Evolutionary conservation across 1,140 invertebrate genomes (phyloP).

Genomic region (Bombus sylvicola): DNA sequence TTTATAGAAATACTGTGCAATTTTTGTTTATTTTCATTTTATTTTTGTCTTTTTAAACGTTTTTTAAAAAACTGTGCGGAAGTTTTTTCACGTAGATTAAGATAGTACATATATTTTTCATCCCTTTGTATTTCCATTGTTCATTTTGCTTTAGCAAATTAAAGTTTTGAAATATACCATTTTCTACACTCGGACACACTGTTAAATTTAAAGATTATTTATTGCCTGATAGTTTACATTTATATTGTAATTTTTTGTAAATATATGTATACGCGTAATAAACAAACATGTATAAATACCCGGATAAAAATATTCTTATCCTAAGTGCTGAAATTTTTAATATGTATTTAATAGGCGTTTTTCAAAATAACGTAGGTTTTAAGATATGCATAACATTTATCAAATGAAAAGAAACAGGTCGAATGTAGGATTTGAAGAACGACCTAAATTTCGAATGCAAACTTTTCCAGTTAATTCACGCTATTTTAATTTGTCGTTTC

Average conservation of each 20-base stretch:
- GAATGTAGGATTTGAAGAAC: constrained; percentile 21
- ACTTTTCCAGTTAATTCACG: constrained; percentile 48
- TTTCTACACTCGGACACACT: neutral
- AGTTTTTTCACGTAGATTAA: neutral
- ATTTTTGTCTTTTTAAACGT: neutral
- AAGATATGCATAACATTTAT: neutral
- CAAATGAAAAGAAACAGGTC: neutral
- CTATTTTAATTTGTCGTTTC: constrained; percentile 41
- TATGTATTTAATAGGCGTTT: too few species aligned
- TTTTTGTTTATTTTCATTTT: neutral
- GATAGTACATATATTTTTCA: neutral
- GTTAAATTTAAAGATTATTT: too few species aligned
- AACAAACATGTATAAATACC: too few species aligned
- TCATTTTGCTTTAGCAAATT: neutral
- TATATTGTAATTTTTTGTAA: too few species aligned
- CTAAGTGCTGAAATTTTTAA: too few species aligned
- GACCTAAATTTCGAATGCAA: constrained; percentile 21
- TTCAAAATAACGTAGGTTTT: neutral
- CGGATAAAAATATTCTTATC: too few species aligned
- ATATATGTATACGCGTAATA: too few species aligned
- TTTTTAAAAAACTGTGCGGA: neutral
- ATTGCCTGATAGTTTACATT: too few species aligned
- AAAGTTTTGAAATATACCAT: neutral
- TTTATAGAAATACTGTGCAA: neutral
- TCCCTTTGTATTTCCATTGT: neutral